Percentiles rank a stretch among this genome's conserved stretches.
These are phyloP conservation scores for Ceyx melanurus DNA, from an alignment of 2,113 vertebrate genomes.

Conservation along the genomic window DNA sequence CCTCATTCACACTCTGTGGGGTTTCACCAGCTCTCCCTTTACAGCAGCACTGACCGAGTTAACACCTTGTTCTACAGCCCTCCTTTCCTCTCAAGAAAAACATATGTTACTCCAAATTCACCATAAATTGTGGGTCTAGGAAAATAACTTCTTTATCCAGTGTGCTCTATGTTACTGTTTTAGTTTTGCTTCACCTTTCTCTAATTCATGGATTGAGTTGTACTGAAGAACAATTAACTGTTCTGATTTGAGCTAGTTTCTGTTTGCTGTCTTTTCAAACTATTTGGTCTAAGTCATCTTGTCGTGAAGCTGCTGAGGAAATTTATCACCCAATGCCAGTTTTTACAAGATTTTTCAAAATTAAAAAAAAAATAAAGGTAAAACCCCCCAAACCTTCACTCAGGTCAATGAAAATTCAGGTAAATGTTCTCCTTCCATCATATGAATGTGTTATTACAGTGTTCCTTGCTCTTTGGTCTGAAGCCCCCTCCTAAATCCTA, in stretches of 20 bases:
- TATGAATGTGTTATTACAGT: neutral
- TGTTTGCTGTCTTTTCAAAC: neutral
- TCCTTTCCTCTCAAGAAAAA: neutral
- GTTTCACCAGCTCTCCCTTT: neutral
- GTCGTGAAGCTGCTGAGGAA: neutral
- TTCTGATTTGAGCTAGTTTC: neutral
- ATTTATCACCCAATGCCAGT: neutral
- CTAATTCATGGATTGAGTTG: neutral
- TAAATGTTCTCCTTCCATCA: neutral
- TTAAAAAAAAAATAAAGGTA: neutral
- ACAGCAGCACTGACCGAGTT: neutral
- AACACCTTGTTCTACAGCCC: neutral
- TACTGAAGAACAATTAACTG: neutral
- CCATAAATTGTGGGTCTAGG: neutral
- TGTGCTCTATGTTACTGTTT: neutral
- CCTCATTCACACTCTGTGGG: neutral
- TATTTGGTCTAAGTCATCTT: neutral
- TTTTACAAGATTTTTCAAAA: neutral
- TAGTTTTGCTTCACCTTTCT: neutral
- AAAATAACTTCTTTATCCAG: neutral
- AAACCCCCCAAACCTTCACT: neutral
- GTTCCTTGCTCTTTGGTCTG: neutral
- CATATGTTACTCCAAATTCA: neutral
- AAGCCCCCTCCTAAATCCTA: neutral
- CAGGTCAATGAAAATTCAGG: neutral